A percentile compares a stretch with the other conserved stretches of the same genome.
Evolutionary conservation across 2,797 vertebrate genomes (phyloP).

Genomic region (Sebastes oblongus): DNA sequence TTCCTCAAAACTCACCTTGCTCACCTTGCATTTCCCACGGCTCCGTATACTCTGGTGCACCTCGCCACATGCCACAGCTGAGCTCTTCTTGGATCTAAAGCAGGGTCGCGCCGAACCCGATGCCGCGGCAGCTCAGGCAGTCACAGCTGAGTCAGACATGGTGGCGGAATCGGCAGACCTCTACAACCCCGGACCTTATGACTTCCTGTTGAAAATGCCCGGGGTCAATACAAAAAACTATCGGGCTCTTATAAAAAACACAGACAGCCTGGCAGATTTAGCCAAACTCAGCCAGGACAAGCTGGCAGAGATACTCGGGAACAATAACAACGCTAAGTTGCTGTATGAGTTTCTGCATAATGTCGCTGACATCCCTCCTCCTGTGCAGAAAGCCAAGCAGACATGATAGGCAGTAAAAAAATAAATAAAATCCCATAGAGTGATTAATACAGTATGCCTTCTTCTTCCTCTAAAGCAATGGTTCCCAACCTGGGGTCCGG

Average conservation of each 20-base stretch:
- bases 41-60: slow-evolving; percentile 95
- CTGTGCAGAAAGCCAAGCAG: slow-evolving; percentile 64
- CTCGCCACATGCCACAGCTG: slow-evolving; percentile 90
- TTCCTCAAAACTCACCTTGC: slow-evolving; percentile 91
- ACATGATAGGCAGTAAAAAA: not conserved
- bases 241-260: slow-evolving; percentile 82
- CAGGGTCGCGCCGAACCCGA: slow-evolving; percentile 86
- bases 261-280: slow-evolving; percentile 88
- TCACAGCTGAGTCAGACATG: slow-evolving; percentile 89
- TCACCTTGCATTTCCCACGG: slow-evolving; percentile 94
- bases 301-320: slow-evolving; percentile 85
- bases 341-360: slow-evolving; percentile 93
- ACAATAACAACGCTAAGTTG: slow-evolving; percentile 81
- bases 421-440: not conserved
- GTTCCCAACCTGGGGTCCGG: too few species aligned
- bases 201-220: slow-evolving; percentile 95
- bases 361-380: slow-evolving; percentile 61
- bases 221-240: slow-evolving; percentile 92
- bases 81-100: slow-evolving; percentile 93
- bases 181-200: slow-evolving; percentile 93
- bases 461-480: not conserved
- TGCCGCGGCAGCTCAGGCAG: slow-evolving; percentile 83
- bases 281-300: slow-evolving; percentile 83
- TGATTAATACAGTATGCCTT: not conserved
- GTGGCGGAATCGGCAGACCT: slow-evolving; percentile 87